phyloP scores from a whole-genome alignment of 1,140 invertebrate species.

The Pogonomyrmex californicus region DNA sequence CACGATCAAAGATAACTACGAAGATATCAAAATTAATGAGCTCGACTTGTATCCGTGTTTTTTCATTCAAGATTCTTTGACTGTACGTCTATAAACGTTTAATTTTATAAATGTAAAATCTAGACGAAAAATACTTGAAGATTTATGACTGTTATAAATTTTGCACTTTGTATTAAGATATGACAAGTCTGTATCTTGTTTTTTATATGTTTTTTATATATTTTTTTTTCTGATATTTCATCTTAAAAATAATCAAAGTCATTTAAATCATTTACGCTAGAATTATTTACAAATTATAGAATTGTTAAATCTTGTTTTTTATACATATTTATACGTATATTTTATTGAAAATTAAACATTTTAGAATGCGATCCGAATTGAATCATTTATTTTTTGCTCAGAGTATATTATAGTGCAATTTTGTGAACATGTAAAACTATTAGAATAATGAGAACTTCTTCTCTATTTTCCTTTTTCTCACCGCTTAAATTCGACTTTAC shows the following conservation, averaged over 20 bases:
- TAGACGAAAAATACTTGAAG: not conserved
- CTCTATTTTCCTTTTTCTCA: constrained; percentile 18
- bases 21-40: constrained; percentile 15
- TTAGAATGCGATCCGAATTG: not conserved
- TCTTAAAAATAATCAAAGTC: not conserved
- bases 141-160: constrained; percentile 22
- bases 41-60: not conserved
- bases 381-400: not conserved
- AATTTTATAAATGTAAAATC: constrained; percentile 3
- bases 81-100: not conserved
- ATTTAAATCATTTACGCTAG: not conserved
- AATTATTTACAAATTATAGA: not conserved
- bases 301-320: not conserved
- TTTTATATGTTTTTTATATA: not conserved
- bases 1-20: constrained; percentile 18
- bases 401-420: constrained; percentile 1
- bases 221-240: not conserved
- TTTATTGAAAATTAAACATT: constrained; percentile 21
- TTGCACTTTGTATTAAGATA: not conserved
- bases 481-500: constrained; percentile 44
- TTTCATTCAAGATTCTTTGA: not conserved
- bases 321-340: not conserved
- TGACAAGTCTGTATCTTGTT: not conserved
- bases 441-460: constrained; percentile 49
- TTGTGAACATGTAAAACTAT: constrained; percentile 32